These are phyloP conservation scores for Tyrannus savana DNA, from an alignment of 2,113 vertebrate genomes.

Conservation along the genomic window DNA sequence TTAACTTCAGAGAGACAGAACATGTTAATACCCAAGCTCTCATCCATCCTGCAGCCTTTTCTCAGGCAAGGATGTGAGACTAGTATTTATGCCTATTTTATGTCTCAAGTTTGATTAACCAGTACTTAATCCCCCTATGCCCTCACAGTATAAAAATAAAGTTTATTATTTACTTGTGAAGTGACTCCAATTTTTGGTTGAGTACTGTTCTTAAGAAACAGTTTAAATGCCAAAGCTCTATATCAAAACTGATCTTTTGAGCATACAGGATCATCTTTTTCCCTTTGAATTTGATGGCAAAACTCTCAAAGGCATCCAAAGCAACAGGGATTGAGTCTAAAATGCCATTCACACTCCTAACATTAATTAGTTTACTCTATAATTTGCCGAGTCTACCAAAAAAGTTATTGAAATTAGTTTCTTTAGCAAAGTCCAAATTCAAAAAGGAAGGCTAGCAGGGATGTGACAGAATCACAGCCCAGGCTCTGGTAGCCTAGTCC, in stretches of 20 bases:
- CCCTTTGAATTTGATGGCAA: not conserved
- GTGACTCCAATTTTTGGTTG: not conserved
- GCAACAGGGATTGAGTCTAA: not conserved
- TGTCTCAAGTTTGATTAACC: not conserved
- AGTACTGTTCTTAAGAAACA: not conserved
- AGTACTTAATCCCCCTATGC: not conserved
- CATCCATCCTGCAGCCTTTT: not conserved
- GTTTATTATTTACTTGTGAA: not conserved
- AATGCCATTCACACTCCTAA: not conserved
- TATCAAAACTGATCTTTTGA: not conserved
- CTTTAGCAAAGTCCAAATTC: not conserved
- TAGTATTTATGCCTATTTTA: not conserved
- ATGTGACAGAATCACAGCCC: not conserved
- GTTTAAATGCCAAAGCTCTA: not conserved
- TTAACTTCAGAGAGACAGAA: constrained; percentile 36
- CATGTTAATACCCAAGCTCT: not conserved
- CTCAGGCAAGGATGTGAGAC: not conserved
- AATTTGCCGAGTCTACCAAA: not conserved
- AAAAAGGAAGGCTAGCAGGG: not conserved
- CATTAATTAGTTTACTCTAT: not conserved
- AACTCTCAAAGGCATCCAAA: not conserved
- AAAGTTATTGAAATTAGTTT: not conserved
- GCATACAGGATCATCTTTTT: not conserved
- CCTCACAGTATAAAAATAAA: not conserved
- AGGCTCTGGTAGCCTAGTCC: not conserved